Percentiles rank a stretch among this genome's conserved stretches.
These are phyloP conservation scores for Acestrorhynchus altus DNA, from an alignment of 2,797 vertebrate genomes.

Conservation along the genomic window DNA sequence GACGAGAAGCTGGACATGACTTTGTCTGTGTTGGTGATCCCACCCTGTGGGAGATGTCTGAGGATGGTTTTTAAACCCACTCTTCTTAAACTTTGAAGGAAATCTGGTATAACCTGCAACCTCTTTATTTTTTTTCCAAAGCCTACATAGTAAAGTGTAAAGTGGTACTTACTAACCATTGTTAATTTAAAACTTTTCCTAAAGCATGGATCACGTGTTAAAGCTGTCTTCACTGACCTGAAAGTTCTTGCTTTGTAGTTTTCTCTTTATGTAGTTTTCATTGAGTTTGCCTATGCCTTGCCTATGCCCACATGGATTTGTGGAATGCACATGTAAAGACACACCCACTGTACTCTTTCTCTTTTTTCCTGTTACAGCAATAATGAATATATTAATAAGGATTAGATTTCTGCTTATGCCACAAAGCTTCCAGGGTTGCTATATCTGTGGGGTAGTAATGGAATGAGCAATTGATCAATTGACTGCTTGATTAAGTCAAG, in stretches of 20 bases:
- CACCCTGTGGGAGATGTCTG: background rate
- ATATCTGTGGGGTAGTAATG: background rate
- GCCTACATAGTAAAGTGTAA: constrained; percentile 2
- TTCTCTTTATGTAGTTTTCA: constrained; percentile 51
- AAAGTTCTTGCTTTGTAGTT: constrained; percentile 57
- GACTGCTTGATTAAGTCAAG: background rate
- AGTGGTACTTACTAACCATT: constrained; percentile 64
- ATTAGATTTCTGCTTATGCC: background rate
- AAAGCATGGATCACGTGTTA: constrained; percentile 56
- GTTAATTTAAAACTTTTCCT: constrained; percentile 63
- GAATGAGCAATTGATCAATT: too few species aligned
- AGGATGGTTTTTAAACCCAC: constrained; percentile 2
- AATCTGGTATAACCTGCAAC: constrained; percentile 23
- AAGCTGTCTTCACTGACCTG: constrained; percentile 62
- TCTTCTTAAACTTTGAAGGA: constrained; percentile 49
- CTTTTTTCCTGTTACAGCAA: background rate
- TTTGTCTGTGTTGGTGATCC: background rate
- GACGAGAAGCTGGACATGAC: background rate
- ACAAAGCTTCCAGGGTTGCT: too few species aligned
- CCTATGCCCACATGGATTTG: background rate
- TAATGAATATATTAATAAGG: too few species aligned
- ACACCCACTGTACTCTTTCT: constrained; percentile 13
- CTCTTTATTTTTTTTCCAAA: constrained; percentile 40
- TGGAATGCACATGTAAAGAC: constrained; percentile 35
- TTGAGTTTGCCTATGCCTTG: constrained; percentile 40